These are phyloP conservation scores for Antitype chi DNA, from an alignment of 2,888 invertebrate genomes.

Conservation along the genomic window DNA sequence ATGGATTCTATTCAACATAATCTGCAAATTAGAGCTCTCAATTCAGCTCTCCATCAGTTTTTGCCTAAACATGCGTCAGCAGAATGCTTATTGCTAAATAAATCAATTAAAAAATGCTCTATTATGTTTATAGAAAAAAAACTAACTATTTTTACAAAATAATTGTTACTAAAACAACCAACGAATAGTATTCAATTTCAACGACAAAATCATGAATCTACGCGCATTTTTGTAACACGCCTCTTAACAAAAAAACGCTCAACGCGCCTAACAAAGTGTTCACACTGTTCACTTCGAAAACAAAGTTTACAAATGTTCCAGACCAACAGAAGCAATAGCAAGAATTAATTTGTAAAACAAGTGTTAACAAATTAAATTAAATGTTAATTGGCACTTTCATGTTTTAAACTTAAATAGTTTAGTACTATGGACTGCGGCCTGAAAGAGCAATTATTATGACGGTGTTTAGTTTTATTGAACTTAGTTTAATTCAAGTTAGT, in stretches of 20 bases:
- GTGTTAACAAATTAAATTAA: slow-evolving; percentile 7
- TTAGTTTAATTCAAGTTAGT: not conserved
- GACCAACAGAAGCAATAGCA: not conserved
- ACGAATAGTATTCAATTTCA: too few species aligned
- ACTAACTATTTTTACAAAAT: too few species aligned
- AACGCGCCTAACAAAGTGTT: not conserved
- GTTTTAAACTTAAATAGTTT: slow-evolving; percentile 17
- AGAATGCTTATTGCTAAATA: too few species aligned
- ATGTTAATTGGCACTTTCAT: slow-evolving; percentile 1
- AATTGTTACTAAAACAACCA: too few species aligned
- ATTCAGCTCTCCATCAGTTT: too few species aligned
- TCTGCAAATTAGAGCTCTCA: too few species aligned
- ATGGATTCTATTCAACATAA: too few species aligned
- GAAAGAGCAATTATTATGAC: slow-evolving; percentile 11
- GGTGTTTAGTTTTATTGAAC: slow-evolving; percentile 3
- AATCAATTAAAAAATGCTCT: too few species aligned
- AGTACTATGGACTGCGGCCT: not conserved
- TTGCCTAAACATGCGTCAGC: too few species aligned
- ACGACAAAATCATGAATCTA: too few species aligned
- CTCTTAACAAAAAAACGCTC: not conserved
- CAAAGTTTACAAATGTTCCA: not conserved
- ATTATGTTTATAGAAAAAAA: too few species aligned
- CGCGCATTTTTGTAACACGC: too few species aligned
- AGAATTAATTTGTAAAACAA: slow-evolving; percentile 21
- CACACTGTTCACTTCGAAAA: not conserved